A percentile compares a stretch with the other conserved stretches of the same genome.
Conservation (phyloP, 2,797 vertebrate genomes). For the Pseudotriccus pelzelni region DNA sequence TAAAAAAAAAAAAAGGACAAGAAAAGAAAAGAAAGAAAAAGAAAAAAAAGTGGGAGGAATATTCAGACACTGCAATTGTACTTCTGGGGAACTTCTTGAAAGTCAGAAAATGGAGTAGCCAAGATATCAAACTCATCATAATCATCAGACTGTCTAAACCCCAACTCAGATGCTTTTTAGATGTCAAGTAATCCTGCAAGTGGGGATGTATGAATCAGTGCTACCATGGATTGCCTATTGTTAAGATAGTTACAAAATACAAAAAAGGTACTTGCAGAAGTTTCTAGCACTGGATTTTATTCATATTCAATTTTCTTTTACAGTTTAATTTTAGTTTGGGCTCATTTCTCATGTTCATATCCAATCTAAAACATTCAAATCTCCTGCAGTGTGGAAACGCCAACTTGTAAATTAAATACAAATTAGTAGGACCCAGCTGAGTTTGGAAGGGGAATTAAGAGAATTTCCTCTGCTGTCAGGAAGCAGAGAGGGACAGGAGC, state of each 20-base stretch:
- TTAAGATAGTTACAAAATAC: conserved; percentile 7
- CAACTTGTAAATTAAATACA: neutral
- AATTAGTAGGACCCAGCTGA: neutral
- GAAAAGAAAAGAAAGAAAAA: fast-evolving
- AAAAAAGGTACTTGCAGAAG: conserved; percentile 20
- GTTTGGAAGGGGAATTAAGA: neutral
- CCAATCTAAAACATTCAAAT: neutral
- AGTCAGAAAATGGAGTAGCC: conserved; percentile 23
- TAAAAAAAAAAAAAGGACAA: neutral
- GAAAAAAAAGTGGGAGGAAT: neutral
- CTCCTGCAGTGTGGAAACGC: neutral
- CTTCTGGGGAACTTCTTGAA: conserved; percentile 15
- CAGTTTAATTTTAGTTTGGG: neutral
- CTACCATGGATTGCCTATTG: conserved; percentile 36
- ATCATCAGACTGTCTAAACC: conserved; percentile 37
- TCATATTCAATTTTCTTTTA: neutral
- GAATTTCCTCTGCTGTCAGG: neutral
- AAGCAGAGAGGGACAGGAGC: neutral
- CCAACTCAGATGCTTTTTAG: conserved; percentile 26
- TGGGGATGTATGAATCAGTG: conserved; percentile 40
- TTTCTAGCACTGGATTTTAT: neutral
- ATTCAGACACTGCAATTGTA: neutral
- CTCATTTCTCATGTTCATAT: neutral
- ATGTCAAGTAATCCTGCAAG: conserved; percentile 40
- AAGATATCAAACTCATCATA: conserved; percentile 11